Evolutionary conservation across 2,113 vertebrate species (phyloP).

Genomic region (Furnarius figulus): DNA sequence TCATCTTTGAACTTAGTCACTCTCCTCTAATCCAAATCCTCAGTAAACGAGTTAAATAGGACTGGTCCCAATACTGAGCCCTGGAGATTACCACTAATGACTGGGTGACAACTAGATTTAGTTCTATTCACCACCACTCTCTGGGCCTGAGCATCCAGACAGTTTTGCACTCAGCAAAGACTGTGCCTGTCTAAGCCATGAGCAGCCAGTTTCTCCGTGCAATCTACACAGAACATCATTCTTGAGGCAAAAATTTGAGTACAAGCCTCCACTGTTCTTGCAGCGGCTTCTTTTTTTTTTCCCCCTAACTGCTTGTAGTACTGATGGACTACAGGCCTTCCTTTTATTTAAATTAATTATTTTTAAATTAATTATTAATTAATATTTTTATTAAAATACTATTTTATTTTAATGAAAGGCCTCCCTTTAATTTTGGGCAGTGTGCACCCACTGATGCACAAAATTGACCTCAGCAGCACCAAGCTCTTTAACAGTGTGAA

Average conservation of each 20-base stretch:
- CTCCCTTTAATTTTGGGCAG: neutral
- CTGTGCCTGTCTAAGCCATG: neutral
- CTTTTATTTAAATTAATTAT: neutral
- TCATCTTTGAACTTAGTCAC: neutral
- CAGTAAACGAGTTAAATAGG: neutral
- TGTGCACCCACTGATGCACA: fast-evolving
- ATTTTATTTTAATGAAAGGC: neutral
- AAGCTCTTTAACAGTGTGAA: neutral
- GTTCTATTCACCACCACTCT: neutral
- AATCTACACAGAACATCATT: neutral
- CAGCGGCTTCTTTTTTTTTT: neutral
- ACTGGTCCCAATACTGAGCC: neutral
- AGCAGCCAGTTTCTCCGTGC: neutral
- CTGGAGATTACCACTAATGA: neutral
- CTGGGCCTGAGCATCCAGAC: neutral
- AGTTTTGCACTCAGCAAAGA: neutral
- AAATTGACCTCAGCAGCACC: neutral
- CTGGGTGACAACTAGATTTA: neutral
- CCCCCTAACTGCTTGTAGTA: neutral
- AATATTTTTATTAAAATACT: neutral
- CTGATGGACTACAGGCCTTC: neutral
- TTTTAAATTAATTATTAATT: neutral
- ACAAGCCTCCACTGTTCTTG: fast-evolving
- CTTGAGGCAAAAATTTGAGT: neutral
- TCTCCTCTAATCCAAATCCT: neutral